phyloP scores from a whole-genome alignment of 2,888 invertebrate genomes.

The Dynastes maya region DNA sequence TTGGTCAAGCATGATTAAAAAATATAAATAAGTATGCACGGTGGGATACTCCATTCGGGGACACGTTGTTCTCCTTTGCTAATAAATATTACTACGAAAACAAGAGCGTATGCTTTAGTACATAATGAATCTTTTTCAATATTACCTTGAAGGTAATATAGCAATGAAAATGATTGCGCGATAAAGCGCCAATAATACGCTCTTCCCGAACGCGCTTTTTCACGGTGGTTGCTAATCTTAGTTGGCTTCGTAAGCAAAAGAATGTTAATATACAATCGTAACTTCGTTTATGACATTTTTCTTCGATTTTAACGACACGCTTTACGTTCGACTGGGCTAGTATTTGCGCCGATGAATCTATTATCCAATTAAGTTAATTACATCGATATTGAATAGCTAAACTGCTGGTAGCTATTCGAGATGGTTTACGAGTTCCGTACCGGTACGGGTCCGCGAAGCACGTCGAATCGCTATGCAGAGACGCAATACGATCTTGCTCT shows the following conservation, averaged over 20 bases:
- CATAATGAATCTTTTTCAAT: too few relatives aligned
- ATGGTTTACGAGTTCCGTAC: slow-evolving; percentile 26
- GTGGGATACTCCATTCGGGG: too few relatives aligned
- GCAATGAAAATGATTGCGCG: slow-evolving; percentile 4
- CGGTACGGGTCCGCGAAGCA: neutral
- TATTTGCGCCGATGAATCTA: slow-evolving; percentile 14
- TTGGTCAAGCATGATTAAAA: too few relatives aligned
- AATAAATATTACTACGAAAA: too few relatives aligned
- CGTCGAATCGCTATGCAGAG: slow-evolving; percentile 17
- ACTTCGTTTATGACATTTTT: slow-evolving; percentile 12
- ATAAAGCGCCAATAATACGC: neutral
- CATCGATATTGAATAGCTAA: slow-evolving; percentile 28
- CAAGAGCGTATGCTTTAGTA: too few relatives aligned
- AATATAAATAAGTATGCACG: too few relatives aligned
- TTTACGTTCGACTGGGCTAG: neutral
- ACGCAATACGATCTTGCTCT: slow-evolving; percentile 9
- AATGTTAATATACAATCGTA: slow-evolving; percentile 10
- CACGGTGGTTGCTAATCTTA: slow-evolving; percentile 24
- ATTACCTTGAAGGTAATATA: too few relatives aligned
- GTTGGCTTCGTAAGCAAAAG: neutral
- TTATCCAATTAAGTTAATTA: slow-evolving; percentile 31
- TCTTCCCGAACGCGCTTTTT: neutral
- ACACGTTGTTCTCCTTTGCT: too few relatives aligned
- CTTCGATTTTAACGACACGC: slow-evolving; percentile 17
- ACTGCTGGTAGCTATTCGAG: slow-evolving; percentile 21